Conservation (phyloP, 2,797 vertebrate genomes). For the Threskiornis aethiopicus region DNA sequence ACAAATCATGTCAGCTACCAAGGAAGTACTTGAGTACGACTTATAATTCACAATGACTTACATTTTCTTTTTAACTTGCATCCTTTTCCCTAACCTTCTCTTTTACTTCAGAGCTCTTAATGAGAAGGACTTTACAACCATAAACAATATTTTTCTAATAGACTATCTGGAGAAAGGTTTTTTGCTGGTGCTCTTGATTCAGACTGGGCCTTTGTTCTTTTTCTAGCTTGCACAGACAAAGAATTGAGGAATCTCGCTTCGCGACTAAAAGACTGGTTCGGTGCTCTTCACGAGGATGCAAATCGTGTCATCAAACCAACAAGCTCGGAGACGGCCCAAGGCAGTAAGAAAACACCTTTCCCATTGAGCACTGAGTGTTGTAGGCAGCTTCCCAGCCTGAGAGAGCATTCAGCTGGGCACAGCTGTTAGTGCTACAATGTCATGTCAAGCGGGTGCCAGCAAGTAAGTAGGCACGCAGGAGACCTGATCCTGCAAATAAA, state of each 20-base stretch:
- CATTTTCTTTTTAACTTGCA: background rate
- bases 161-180: background rate
- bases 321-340: slow-evolving; percentile 72
- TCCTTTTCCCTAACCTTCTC: background rate
- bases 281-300: slow-evolving; percentile 90
- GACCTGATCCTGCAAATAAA: background rate
- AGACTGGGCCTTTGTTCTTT: slow-evolving; percentile 7
- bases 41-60: background rate
- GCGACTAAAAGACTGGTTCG: slow-evolving; percentile 95
- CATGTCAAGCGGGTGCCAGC: background rate
- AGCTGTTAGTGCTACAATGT: background rate
- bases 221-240: slow-evolving; percentile 82
- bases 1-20: background rate
- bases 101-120: background rate
- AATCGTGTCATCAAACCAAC: slow-evolving; percentile 79
- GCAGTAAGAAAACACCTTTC: slow-evolving; percentile 72
- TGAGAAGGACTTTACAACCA: background rate
- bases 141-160: background rate
- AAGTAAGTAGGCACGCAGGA: background rate
- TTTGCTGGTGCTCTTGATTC: background rate
- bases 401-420: background rate
- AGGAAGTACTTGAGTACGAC: background rate
- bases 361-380: rapidly evolving
- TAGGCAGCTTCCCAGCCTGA: background rate
- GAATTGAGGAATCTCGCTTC: slow-evolving; percentile 88